Evolutionary conservation across 1,140 invertebrate genomes (phyloP).

Genomic region (Ectropis grisescens): DNA sequence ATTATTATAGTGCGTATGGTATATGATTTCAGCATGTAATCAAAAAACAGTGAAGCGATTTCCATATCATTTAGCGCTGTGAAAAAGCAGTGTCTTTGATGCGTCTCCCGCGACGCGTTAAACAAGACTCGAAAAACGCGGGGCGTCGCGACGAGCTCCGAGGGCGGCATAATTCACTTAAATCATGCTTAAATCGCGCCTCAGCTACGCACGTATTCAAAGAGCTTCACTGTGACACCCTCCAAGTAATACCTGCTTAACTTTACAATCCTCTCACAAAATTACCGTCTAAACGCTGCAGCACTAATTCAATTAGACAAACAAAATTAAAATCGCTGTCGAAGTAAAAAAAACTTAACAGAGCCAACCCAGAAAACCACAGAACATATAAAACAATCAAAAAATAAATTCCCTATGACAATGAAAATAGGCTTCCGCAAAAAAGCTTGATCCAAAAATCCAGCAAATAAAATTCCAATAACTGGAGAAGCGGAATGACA

Average conservation of each 20-base stretch:
- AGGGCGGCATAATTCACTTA: conserved; percentile 44
- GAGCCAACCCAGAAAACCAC: too few species aligned
- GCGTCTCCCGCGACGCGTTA: conserved; percentile 29
- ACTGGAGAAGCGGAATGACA: conserved; percentile 56
- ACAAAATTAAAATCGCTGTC: too few species aligned
- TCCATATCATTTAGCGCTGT: conserved; percentile 18
- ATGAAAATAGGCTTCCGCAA: too few species aligned
- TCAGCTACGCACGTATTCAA: conserved; percentile 17
- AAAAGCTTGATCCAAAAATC: conserved; percentile 54
- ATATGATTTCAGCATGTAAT: too few species aligned
- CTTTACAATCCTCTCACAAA: not conserved
- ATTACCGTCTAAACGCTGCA: too few species aligned
- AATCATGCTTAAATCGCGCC: conserved; percentile 24
- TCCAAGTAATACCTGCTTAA: conserved; percentile 6
- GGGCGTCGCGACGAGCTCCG: conserved; percentile 4
- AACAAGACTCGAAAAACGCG: conserved; percentile 21
- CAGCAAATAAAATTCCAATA: conserved; percentile 65
- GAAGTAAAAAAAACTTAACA: too few species aligned
- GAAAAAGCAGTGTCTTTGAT: conserved; percentile 24
- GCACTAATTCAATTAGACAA: too few species aligned
- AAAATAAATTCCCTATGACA: too few species aligned
- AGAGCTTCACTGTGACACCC: conserved; percentile 11
- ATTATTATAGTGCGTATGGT: too few species aligned
- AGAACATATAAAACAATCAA: too few species aligned
- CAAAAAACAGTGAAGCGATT: conserved; percentile 2